Percentiles rank a stretch among this genome's conserved stretches.
phyloP scores from a whole-genome alignment of 2,888 invertebrate species.

The Cephus pygmeus region DNA sequence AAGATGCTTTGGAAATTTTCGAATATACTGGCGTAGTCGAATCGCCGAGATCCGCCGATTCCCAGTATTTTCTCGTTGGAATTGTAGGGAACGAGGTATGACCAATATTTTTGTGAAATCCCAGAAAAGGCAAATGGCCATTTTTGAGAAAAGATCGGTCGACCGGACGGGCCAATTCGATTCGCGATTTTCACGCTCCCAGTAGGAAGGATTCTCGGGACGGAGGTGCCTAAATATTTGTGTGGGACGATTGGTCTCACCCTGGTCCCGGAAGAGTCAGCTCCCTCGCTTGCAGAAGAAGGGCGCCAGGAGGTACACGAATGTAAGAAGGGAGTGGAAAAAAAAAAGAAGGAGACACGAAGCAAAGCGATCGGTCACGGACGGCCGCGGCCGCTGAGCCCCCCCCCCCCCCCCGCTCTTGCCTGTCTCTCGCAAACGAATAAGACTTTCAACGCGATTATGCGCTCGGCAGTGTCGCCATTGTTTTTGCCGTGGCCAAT shows the following conservation, averaged over 20 bases:
- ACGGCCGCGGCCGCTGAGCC: neutral
- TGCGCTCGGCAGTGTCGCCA: slow-evolving; percentile 27
- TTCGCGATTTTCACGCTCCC: slow-evolving; percentile 4
- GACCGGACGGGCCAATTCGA: neutral
- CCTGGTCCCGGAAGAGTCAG: neutral
- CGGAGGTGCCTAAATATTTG: slow-evolving; percentile 22
- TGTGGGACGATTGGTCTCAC: slow-evolving; percentile 22
- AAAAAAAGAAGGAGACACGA: neutral
- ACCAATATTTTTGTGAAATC: no score
- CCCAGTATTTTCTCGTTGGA: no score
- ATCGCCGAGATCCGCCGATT: no score
- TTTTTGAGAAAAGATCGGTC: neutral
- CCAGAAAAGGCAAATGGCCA: no score
- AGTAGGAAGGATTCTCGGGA: neutral
- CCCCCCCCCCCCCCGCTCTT: neutral
- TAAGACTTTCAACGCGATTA: slow-evolving; percentile 22
- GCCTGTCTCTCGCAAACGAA: neutral
- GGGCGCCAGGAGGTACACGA: neutral
- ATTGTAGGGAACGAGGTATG: no score
- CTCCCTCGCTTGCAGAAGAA: no score
- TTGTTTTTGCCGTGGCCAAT: slow-evolving; percentile 35
- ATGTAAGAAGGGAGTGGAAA: neutral
- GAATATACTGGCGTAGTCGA: no score
- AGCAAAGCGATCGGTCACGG: slow-evolving; percentile 8
- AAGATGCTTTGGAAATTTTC: no score